Base-by-base conservation (phyloP, 1,140 invertebrate species). In the Dysdera silvatica region DNA sequence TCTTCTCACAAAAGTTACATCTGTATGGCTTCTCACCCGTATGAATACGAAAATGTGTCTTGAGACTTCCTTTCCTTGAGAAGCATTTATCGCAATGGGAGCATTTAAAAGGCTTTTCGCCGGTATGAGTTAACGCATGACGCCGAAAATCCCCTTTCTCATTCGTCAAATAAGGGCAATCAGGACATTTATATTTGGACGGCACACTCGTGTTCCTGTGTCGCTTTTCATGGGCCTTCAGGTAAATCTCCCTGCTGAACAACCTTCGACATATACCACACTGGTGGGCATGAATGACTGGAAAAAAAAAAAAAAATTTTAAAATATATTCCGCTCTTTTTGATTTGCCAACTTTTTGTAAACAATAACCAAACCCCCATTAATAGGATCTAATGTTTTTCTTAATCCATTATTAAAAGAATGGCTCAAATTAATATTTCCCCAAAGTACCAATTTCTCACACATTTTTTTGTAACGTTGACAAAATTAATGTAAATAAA, bases 41-140 rank as follows among this genome's bases (percentile, higher is more conserved):
- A 56, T 78, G 76, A 4, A 74, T 69, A 14, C 73, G 68, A 1
- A 76, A 69, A 28, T 67, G 66, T 0, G 0, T 37, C 2, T 26
- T n/a, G 12, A 67, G 26, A 55, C 31, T 14, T 2, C 5, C 0
- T 14, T 37, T 16, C 51, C 79, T 66, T 8, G 79, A 64, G 72
- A 82, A 82, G 1, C 77, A 71, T 65, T 82, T 82, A 23, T 74
- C 71, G 67, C 81, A 82, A 28, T 80, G 73, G 23, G 80, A 78
- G 70, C 81, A 82, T 0, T 76, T 67, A 68, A 77, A 82, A 7
- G 80, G 80, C 35, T 80, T 67, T 67, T 82, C 80, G 63, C 81
- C 75, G 2, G 79, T 80, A 68, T 82, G 81, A 10, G 18, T 65
- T 4, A 26, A 29, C 4, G 41, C 20, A 24, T 65, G 61, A 20